Evolutionary conservation across 2,113 vertebrate species (phyloP), one percentile per base, ranked within the genome.

Genomic region (Tragelaphus scriptus): DNA sequence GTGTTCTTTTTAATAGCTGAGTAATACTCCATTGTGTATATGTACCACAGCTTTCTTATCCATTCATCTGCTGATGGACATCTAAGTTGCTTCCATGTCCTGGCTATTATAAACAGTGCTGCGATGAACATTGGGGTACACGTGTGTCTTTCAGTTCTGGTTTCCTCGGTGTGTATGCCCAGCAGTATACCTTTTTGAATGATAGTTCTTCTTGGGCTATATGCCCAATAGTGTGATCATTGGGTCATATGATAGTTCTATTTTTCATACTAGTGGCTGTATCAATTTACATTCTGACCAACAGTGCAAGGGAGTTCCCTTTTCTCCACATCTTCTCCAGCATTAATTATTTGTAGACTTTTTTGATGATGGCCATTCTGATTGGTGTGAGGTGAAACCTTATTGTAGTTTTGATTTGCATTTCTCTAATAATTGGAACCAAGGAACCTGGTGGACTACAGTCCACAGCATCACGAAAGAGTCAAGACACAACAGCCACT

Each of bases 211-310:
- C 15, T 68, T 10, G n/a, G 16, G 17, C 32, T 68, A n/a, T 68
- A 68, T n/a, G 16, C 32, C 8, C 32, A 36, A 10, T n/a, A 19
- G 65, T n/a, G 65, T 0, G 4, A 68, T 5, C 65, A n/a, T n/a
- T 68, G 65, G 32, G 32, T 68, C 65, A n/a, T n/a, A 19, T n/a
- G 32, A 16, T 68, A 68, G 32, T 5, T 68, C 65, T 68, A n/a
- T 10, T n/a, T 68, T 68, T 68, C 65, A 59, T 19, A 19, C 65
- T 68, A n/a, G 16, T n/a, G 65, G 65, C 32, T n/a, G 17, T 68
- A n/a, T 68, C 63, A 68, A n/a, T n/a, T 68, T 68, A 68, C 32
- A n/a, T 68, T 68, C 63, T 0, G 2, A n/a, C 1, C 32, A 68
- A 68, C 7, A n/a, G 32, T n/a, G 16, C 63, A 68, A n/a, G 2